Evolutionary conservation across 1,140 invertebrate species (phyloP), one percentile per base, ranked within the genome.

Genomic region (Drosophila saltans): DNA sequence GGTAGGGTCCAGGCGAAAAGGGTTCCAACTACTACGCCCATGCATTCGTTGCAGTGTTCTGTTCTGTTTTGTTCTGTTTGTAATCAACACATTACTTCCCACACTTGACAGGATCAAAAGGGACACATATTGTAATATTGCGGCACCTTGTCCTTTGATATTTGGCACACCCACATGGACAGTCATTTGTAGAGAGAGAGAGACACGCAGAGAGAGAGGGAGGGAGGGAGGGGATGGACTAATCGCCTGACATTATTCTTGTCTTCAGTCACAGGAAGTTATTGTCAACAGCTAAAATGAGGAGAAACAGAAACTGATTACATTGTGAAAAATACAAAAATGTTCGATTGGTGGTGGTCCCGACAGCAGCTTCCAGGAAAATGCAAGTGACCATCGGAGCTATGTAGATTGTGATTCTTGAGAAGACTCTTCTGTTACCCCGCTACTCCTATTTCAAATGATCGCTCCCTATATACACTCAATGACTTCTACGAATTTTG

Each of bases 51-150:
- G 36, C 36, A 4, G 9, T 40, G 16, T 16, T 16, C 16, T 16
- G 16, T 24, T 24, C 3, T 6, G 9, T 21, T 21, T 52, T 48
- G n/a, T 48, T 48, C 70, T 77, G 75, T 78, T 78, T 78, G 68
- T 71, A 78, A 78, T 78, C 75, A 78, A 78, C 75, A 78, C 74
- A 78, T 78, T 67, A 78, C 75, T 78, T 78, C 68, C 73, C 75
- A 78, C 75, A 78, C 67, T 77, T 77, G 68, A 77, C 61, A 58
- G 69, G 45, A 52, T 26, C 45, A 52, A 9, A 11, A 40, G 10
- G 39, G 39, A 40, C 39, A 40, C 39, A 40, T 24, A 40, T 16
- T 16, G 16, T 24, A 48, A 48, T 48, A 48, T 48, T 24, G 45
- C 62, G 30, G 66, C 45, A 33, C 39, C 30, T 21, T 30, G 45